These are phyloP conservation scores for Dromas ardeola DNA, from an alignment of 2,113 vertebrate species.

Conservation along the genomic window DNA sequence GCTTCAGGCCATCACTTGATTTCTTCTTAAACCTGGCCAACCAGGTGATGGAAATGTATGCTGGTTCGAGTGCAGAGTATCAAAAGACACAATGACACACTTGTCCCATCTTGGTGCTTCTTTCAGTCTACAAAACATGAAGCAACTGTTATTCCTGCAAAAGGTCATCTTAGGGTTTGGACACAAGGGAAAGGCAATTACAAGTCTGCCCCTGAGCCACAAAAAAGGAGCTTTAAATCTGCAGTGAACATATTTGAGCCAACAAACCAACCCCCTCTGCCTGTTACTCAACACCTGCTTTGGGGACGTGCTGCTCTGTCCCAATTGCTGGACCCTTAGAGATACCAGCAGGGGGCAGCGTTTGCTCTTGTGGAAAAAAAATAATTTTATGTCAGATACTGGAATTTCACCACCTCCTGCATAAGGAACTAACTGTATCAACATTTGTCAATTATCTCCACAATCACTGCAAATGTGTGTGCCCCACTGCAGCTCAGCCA, in stretches of 20 bases:
- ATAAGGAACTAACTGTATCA: not conserved
- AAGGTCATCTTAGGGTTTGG: not conserved
- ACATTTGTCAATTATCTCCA: not conserved
- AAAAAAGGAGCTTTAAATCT: not conserved
- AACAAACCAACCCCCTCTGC: not conserved
- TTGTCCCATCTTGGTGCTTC: not conserved
- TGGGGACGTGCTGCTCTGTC: not conserved
- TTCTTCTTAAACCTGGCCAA: not conserved
- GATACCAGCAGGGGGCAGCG: not conserved
- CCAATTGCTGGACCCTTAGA: not conserved
- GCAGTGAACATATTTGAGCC: not conserved
- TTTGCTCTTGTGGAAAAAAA: not conserved
- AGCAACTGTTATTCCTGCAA: not conserved
- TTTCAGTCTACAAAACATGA: not conserved
- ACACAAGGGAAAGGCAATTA: not conserved
- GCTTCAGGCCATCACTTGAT: not conserved
- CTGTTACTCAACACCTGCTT: not conserved
- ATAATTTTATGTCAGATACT: not conserved
- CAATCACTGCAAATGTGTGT: not conserved
- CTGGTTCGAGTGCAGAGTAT: not conserved
- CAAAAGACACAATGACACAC: not conserved
- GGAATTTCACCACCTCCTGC: not conserved
- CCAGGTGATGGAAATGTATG: not conserved
- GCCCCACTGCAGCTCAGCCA: not conserved
- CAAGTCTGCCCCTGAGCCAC: not conserved